Conservation (phyloP, 2,888 invertebrate species). For the Phaedon cochleariae region DNA sequence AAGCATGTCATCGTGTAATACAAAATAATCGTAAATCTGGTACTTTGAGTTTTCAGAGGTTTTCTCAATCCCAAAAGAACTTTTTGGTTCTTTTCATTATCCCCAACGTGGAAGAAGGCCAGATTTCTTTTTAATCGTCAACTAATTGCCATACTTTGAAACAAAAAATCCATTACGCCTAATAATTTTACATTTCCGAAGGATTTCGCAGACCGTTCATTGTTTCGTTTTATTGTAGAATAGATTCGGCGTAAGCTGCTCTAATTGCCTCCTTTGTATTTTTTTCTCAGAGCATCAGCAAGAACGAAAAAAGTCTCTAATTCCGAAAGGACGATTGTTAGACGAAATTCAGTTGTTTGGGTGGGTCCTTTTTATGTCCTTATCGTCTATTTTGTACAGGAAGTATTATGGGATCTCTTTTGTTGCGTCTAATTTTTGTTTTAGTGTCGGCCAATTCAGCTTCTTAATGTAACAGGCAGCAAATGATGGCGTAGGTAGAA, state of each 20-base stretch:
- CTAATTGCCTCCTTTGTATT: conserved; percentile 45
- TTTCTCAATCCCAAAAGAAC: too few relatives aligned
- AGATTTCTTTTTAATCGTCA: conserved; percentile 28
- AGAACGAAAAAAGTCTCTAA: conserved; percentile 8
- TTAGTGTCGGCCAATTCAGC: conserved; percentile 4
- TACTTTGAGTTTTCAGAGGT: too few relatives aligned
- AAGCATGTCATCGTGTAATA: too few relatives aligned
- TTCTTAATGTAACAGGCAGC: not conserved
- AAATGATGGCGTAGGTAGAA: not conserved
- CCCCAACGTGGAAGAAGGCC: not conserved
- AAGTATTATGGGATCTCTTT: conserved; percentile 12
- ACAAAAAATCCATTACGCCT: conserved; percentile 34
- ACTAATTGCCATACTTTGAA: conserved; percentile 35
- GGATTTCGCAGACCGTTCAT: conserved; percentile 37
- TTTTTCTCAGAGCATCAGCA: conserved; percentile 16
- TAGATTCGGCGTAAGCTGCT: conserved; percentile 40
- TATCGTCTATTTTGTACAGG: conserved; percentile 28
- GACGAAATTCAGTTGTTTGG: conserved; percentile 29
- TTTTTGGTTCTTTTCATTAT: too few relatives aligned
- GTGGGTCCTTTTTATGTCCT: conserved; percentile 6
- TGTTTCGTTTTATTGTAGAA: conserved; percentile 39
- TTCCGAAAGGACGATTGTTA: conserved; percentile 23
- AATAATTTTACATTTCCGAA: conserved; percentile 39
- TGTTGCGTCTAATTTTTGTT: conserved; percentile 8
- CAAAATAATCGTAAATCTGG: too few relatives aligned